phyloP scores from a whole-genome alignment of 2,113 vertebrate genomes.

The Echinops telfairi region DNA sequence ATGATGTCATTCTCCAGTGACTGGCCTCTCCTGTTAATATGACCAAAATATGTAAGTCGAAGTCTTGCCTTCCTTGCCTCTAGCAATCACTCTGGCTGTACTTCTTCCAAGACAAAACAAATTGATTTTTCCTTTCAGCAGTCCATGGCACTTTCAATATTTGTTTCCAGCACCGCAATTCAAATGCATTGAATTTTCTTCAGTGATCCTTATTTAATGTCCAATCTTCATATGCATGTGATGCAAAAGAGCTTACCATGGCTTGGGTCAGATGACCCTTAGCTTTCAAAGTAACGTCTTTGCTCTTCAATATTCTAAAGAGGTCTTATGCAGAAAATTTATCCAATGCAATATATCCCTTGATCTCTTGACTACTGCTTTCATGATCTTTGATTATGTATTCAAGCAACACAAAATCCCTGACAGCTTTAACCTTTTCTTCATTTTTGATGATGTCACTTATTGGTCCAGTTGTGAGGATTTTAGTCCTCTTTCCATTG shows the following conservation, averaged over 20 bases:
- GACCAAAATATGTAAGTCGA: background rate
- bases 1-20: no score
- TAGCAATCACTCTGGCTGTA: background rate
- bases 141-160: background rate
- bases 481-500: no score
- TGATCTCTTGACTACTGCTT: background rate
- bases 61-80: background rate
- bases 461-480: no score
- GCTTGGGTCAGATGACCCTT: background rate
- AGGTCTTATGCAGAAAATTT: background rate
- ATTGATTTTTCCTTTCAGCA: background rate
- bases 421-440: no score
- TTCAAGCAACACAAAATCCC: background rate
- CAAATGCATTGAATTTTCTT: background rate
- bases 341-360: background rate
- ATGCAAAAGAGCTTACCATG: no score
- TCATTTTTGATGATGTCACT: no score
- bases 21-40: no score
- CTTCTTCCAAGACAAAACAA: background rate
- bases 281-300: background rate
- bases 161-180: background rate
- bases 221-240: background rate
- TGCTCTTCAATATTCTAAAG: background rate
- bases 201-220: background rate
- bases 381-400: background rate